Conservation (phyloP, 2,888 invertebrate species). For the Microdon myrmicae region DNA sequence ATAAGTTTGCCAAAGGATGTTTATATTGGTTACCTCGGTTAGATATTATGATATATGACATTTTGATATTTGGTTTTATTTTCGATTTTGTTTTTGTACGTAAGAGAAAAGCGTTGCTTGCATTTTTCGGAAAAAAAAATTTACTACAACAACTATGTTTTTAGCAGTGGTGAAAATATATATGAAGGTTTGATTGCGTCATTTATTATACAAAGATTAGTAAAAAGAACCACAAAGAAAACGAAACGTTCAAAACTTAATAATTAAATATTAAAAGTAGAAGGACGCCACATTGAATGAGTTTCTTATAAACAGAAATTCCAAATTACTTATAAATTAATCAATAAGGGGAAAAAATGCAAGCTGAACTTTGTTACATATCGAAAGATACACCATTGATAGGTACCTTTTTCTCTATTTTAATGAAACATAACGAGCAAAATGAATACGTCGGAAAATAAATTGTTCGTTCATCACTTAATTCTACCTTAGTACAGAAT, state of each 20-base stretch:
- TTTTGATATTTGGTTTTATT: conserved; percentile 4
- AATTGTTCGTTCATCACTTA: too few species aligned
- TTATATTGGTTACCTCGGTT: background rate
- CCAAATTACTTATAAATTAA: conserved; percentile 10
- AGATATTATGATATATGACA: background rate
- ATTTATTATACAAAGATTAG: conserved; percentile 26
- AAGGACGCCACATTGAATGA: conserved; percentile 8
- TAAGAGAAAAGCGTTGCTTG: conserved; percentile 27
- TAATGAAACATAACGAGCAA: too few species aligned
- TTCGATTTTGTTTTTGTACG: conserved; percentile 30
- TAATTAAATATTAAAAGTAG: too few species aligned
- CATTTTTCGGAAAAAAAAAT: conserved; percentile 16
- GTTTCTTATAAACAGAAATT: conserved; percentile 5
- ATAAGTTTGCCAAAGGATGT: too few species aligned
- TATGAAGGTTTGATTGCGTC: conserved; percentile 14
- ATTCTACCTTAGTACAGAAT: too few species aligned
- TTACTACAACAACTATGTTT: too few species aligned
- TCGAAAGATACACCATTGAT: conserved; percentile 7
- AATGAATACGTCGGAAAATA: too few species aligned
- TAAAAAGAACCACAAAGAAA: conserved; percentile 23
- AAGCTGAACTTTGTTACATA: conserved; percentile 36
- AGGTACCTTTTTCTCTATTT: conserved; percentile 5
- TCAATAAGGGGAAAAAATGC: conserved; percentile 19
- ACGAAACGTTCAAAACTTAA: conserved; percentile 1
- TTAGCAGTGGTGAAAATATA: too few species aligned